Evolutionary conservation across 2,888 invertebrate genomes (phyloP).

Genomic region (Diabrotica balteata): DNA sequence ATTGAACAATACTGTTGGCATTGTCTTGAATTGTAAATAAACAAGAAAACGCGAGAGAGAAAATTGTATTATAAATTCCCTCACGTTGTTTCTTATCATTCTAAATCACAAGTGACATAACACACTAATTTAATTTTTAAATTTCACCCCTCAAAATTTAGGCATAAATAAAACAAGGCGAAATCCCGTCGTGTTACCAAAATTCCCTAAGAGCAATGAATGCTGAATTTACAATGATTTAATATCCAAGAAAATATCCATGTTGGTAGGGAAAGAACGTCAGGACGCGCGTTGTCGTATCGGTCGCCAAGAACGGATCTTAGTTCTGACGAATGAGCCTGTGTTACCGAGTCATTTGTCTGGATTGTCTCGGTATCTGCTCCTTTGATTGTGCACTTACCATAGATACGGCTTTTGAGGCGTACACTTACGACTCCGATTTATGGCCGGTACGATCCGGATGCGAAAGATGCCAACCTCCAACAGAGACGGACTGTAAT

Average conservation of each 20-base stretch:
- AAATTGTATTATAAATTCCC: too few species aligned
- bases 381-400: conserved; percentile 48
- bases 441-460: conserved; percentile 37
- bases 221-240: conserved; percentile 11
- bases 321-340: conserved; percentile 47
- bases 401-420: conserved; percentile 45
- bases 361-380: conserved; percentile 49
- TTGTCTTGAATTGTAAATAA: too few species aligned
- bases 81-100: too few species aligned
- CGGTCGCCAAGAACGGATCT: conserved; percentile 36
- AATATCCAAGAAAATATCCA: conserved; percentile 6
- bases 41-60: background rate
- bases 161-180: background rate
- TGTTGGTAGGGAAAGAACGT: conserved; percentile 16
- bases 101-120: too few species aligned
- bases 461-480: background rate
- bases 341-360: conserved; percentile 53
- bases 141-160: background rate
- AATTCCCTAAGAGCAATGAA: background rate
- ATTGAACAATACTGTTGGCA: too few species aligned
- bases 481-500: background rate
- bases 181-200: background rate
- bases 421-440: conserved; percentile 39
- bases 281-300: conserved; percentile 24
- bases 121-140: too few species aligned